Conservation (phyloP, 2,113 vertebrate species). For the Halichoeres trimaculatus region DNA sequence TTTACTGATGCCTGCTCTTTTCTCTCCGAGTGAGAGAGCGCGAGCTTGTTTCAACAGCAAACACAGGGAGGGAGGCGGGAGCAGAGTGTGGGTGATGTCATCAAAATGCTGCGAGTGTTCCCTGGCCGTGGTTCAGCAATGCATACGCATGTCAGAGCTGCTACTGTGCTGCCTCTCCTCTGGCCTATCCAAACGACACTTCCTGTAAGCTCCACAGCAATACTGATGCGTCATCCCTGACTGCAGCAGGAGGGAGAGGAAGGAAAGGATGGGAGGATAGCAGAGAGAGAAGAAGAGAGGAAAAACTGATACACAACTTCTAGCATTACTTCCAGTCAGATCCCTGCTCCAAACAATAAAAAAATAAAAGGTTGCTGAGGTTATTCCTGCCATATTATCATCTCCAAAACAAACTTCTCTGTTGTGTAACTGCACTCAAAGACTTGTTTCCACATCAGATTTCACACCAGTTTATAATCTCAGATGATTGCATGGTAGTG, state of each 20-base stretch:
- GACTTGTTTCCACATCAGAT: background rate
- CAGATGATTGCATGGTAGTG: background rate
- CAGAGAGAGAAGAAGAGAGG: constrained; percentile 19
- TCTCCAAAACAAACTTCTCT: constrained; percentile 15
- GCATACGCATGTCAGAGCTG: constrained; percentile 74
- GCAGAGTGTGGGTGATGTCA: constrained; percentile 78
- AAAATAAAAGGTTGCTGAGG: constrained; percentile 27
- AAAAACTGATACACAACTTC: constrained; percentile 6
- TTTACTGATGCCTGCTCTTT: constrained; percentile 74
- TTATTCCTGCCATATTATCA: background rate
- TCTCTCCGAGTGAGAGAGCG: constrained; percentile 49
- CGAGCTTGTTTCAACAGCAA: constrained; percentile 70
- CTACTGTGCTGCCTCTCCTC: constrained; percentile 72
- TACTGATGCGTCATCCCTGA: constrained; percentile 83
- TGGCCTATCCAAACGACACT: constrained; percentile 75
- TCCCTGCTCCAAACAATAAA: constrained; percentile 20
- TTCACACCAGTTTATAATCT: constrained; percentile 8
- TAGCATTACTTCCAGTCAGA: background rate
- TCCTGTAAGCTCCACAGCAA: constrained; percentile 77
- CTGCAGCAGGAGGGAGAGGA: constrained; percentile 74
- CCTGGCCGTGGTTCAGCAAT: constrained; percentile 79
- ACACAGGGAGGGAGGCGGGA: constrained; percentile 47
- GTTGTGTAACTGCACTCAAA: background rate
- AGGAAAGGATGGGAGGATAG: constrained; percentile 55
- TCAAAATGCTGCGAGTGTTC: constrained; percentile 83